Percentiles rank a stretch among this genome's conserved stretches.
Evolutionary conservation across 1,140 invertebrate species (phyloP).

Genomic region (Prorops nasuta): DNA sequence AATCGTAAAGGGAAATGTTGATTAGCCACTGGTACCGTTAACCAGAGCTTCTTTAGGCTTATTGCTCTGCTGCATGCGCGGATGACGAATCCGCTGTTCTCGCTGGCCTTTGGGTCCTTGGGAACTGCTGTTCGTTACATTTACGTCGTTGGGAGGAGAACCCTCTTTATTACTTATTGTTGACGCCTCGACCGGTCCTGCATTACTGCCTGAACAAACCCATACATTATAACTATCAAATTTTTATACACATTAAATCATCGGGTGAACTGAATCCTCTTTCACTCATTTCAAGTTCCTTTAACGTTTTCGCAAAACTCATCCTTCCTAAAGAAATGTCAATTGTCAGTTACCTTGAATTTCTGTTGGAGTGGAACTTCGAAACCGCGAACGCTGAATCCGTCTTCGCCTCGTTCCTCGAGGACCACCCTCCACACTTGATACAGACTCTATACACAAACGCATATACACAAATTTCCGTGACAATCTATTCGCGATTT

Average conservation of each 20-base stretch:
- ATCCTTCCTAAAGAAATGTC: no score
- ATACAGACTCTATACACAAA: slow-evolving; percentile 61
- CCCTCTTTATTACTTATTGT: slow-evolving; percentile 44
- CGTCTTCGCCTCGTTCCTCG: slow-evolving; percentile 53
- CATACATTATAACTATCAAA: no score
- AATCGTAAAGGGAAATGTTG: slow-evolving; percentile 18
- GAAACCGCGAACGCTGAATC: slow-evolving; percentile 43
- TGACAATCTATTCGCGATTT: no score
- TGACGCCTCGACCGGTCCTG: slow-evolving; percentile 48
- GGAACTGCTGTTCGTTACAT: slow-evolving; percentile 38
- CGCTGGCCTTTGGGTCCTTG: slow-evolving; percentile 52
- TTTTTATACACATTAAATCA: no score
- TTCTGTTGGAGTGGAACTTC: slow-evolving; percentile 50
- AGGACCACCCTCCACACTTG: slow-evolving; percentile 61
- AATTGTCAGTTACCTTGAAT: slow-evolving; percentile 36
- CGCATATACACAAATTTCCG: no score
- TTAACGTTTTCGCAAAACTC: slow-evolving; percentile 5
- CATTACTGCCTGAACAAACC: slow-evolving; percentile 47
- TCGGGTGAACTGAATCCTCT: no score
- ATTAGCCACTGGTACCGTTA: slow-evolving; percentile 61
- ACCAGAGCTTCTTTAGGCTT: slow-evolving; percentile 64
- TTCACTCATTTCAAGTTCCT: no score
- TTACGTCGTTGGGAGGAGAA: slow-evolving; percentile 45
- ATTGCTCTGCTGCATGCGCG: slow-evolving; percentile 53
- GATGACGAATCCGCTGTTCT: slow-evolving; percentile 47